These are phyloP conservation scores for Gari tellinella DNA, from an alignment of 2,888 invertebrate species.

Conservation along the genomic window DNA sequence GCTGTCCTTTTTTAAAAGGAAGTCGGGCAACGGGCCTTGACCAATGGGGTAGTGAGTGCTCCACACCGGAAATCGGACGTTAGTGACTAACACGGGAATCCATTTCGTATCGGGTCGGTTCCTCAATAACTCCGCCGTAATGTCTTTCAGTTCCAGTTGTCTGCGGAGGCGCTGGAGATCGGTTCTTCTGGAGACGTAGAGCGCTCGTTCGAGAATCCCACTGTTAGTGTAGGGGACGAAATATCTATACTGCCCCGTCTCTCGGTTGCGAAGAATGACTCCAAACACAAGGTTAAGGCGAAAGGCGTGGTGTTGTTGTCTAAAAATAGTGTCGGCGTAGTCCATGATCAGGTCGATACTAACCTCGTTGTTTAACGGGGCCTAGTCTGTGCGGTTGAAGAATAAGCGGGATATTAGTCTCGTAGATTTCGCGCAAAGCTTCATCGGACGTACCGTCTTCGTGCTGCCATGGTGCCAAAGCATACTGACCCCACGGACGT, in stretches of 20 bases:
- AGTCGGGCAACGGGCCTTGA: conserved; percentile 2
- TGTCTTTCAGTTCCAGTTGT: conserved; percentile 11
- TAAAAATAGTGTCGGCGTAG: conserved; percentile 3
- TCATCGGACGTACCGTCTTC: background rate
- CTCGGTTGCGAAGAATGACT: conserved; percentile 31
- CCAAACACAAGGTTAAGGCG: conserved; percentile 9
- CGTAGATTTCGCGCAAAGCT: background rate
- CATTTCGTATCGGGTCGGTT: conserved; percentile 3
- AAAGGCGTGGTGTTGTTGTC: conserved; percentile 5
- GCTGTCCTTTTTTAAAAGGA: background rate
- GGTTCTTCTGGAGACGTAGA: conserved; percentile 30
- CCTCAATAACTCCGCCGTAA: background rate
- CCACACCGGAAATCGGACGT: conserved; percentile 5
- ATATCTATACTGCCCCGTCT: conserved; percentile 49
- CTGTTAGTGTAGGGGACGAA: conserved; percentile 42
- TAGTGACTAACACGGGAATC: conserved; percentile 13
- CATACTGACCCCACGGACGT: conserved; percentile 5
- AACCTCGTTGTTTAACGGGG: conserved; percentile 12
- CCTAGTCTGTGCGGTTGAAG: conserved; percentile 4
- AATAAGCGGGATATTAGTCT: conserved; percentile 16
- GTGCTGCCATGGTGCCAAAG: background rate
- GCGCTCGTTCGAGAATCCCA: conserved; percentile 31
- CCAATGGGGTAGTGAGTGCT: conserved; percentile 2
- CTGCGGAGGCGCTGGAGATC: conserved; percentile 26
- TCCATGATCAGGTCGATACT: conserved; percentile 6